Evolutionary conservation across 2,888 invertebrate genomes (phyloP).

Genomic region (Poecilus cupreus): DNA sequence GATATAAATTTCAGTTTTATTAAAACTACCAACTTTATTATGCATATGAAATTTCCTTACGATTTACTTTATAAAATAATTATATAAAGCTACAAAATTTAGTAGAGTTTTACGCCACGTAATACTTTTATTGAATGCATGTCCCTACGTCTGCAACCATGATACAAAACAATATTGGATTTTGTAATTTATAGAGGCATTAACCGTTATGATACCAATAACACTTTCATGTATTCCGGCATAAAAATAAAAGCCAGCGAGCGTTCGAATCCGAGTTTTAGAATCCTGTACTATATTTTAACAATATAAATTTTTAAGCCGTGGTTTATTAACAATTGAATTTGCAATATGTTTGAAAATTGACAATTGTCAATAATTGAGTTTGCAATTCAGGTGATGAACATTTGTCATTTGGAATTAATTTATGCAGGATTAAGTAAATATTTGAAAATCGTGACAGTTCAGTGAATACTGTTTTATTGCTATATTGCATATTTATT

Average conservation of each 20-base stretch:
- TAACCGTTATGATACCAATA: slow-evolving; percentile 38
- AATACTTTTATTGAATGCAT: slow-evolving; percentile 28
- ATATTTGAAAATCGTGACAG: neutral
- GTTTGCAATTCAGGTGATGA: slow-evolving; percentile 22
- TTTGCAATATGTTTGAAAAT: neutral
- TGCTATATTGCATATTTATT: slow-evolving; percentile 11
- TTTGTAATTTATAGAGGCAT: slow-evolving; percentile 46
- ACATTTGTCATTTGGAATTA: neutral
- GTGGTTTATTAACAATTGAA: neutral
- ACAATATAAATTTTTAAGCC: slow-evolving; percentile 1
- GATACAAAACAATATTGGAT: slow-evolving; percentile 46
- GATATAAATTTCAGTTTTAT: neutral
- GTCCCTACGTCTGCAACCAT: neutral
- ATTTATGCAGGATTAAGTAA: slow-evolving; percentile 5
- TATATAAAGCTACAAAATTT: neutral
- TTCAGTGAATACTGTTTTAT: too few species aligned
- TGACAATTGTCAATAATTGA: slow-evolving; percentile 22
- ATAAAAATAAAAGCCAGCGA: slow-evolving; percentile 24
- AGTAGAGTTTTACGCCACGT: slow-evolving; percentile 16
- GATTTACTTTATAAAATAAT: slow-evolving; percentile 1
- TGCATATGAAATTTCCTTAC: neutral
- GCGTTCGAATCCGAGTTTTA: neutral
- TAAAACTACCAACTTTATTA: neutral
- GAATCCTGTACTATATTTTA: neutral
- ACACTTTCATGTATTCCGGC: slow-evolving; percentile 4